Base-by-base conservation (phyloP, 2,888 invertebrate genomes). In the Heliconius sara region DNA sequence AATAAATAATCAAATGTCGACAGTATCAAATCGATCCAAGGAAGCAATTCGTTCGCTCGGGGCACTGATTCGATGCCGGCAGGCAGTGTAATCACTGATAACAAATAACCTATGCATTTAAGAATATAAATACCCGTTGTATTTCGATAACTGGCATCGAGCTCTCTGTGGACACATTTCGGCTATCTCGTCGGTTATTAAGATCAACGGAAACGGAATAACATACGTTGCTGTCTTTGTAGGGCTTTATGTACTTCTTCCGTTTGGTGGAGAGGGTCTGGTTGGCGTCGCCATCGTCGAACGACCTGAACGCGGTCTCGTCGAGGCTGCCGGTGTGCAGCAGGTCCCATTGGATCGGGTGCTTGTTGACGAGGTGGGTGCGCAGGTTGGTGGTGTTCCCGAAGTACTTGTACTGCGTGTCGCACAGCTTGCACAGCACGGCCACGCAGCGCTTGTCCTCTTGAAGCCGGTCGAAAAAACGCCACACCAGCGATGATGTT, bases 351-450 rank as follows among this genome's bases (percentile, higher is more conserved):
- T 95, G 95, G 81, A 95, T 89, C 2, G 95, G 95, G 86, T 95
- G 95, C 85, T 93, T 95, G 81, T 92, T 91, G 78, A 90, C 89
- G 83, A 95, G 86, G 87, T 95, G 95, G 34, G 91, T 86, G 84
- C 94, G 89, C 73, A 95, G 87, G 85, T 95, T 95, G 3, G 95
- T 95, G 6, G 95, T 95, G 85, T 95, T 95, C 76, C 95, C 95
- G 83, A 94, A 95, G 87, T 90, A 95, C 87, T 95, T 95, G 83
- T 95, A 95, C 81, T 93, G 91, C 78, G 89, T 88, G 82, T 94
- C 95, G 88, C 95, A 95, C 84, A 95, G 89, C 91, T 94, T 94
- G 87, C 95, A 95, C 90, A 93, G 84, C 84, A 95, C 94, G 70
- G 91, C 89, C 22, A 91, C 86, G 85, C 93, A 92, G 87, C 93